Conservation (phyloP, 2,888 invertebrate genomes). For the Nomada lathburiana region DNA sequence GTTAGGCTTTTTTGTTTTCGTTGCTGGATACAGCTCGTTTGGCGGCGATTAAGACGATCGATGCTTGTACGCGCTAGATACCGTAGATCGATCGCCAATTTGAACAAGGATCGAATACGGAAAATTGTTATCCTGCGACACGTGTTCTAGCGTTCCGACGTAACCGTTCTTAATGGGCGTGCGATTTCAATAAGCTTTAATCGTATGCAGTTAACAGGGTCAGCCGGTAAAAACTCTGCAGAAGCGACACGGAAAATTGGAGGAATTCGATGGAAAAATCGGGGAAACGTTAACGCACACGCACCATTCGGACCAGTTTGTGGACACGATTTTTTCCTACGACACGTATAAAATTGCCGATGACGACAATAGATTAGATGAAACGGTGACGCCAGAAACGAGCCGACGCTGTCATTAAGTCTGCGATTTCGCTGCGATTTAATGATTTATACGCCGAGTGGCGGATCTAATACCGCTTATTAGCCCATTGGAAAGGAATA, state of each 20-base stretch:
- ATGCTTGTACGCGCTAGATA: not conserved
- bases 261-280: constrained; percentile 8
- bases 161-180: constrained; percentile 13
- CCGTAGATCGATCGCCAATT: constrained; percentile 24
- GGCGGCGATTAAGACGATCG: not conserved
- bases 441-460: constrained; percentile 46
- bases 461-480: constrained; percentile 61
- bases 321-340: not conserved
- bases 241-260: not conserved
- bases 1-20: not conserved
- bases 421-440: constrained; percentile 35
- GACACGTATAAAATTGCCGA: constrained; percentile 6
- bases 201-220: constrained; percentile 4
- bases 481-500: constrained; percentile 42
- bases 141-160: not conserved
- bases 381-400: constrained; percentile 3
- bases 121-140: constrained; percentile 9
- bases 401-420: not conserved
- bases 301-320: not conserved
- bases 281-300: not conserved
- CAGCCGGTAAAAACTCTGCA: not conserved
- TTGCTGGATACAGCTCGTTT: not conserved
- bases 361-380: constrained; percentile 43
- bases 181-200: constrained; percentile 32
- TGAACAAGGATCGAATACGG: not conserved